These are phyloP conservation scores for Epizoanthus scotinus DNA, from an alignment of 92 coral and sea anemone genomes.

Conservation along the genomic window DNA sequence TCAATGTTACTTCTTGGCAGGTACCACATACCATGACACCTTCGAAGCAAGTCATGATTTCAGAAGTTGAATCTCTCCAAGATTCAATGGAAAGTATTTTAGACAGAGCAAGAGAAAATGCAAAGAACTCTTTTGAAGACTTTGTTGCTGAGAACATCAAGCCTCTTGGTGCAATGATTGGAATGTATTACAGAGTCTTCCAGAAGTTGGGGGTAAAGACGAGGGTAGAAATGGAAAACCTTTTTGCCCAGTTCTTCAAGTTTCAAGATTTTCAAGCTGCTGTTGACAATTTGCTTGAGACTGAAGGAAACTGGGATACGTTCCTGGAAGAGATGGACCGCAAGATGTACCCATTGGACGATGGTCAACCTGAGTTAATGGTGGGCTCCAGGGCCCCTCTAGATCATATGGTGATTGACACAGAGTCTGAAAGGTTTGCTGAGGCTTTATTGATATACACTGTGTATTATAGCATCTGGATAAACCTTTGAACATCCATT, in stretches of 20 bases:
- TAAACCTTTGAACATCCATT: too few relatives aligned
- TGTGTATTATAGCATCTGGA: too few relatives aligned
- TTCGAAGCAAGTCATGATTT: conserved; percentile 26
- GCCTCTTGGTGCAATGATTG: conserved; percentile 63
- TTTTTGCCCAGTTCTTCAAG: conserved; percentile 51
- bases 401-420: conserved; percentile 64
- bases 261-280: conserved; percentile 56
- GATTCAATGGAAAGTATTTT: conserved; percentile 46
- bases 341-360: conserved; percentile 38
- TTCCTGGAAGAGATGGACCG: conserved; percentile 76
- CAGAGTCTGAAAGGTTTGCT: conserved; percentile 63
- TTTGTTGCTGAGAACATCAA: conserved; percentile 76
- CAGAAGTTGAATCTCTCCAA: conserved; percentile 45
- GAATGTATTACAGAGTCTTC: conserved; percentile 65
- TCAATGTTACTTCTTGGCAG: too few relatives aligned
- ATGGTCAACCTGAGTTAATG: conserved; percentile 12
- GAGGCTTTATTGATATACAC: too few relatives aligned
- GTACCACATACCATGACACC: neutral
- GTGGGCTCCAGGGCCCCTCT: conserved; percentile 72
- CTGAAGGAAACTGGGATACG: conserved; percentile 75
- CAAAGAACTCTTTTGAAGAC: conserved; percentile 49
- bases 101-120: conserved; percentile 64
- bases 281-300: conserved; percentile 69
- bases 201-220: conserved; percentile 58
- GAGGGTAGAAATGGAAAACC: conserved; percentile 66